These are phyloP conservation scores for Lasioglossum malachurum DNA, from an alignment of 2,888 invertebrate species.

Conservation along the genomic window DNA sequence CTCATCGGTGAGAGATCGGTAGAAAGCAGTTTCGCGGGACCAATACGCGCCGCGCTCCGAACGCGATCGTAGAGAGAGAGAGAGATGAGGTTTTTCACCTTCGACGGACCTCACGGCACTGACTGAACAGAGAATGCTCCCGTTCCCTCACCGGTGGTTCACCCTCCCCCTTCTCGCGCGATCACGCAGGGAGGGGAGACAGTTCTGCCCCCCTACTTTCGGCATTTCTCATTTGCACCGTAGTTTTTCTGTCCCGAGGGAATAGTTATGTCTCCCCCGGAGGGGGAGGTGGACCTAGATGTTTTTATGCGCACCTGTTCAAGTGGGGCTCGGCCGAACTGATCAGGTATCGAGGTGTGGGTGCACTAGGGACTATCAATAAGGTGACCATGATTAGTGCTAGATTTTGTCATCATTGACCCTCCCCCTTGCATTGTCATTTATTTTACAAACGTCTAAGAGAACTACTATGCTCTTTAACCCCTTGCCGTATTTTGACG, in stretches of 20 bases:
- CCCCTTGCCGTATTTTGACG: too few relatives aligned
- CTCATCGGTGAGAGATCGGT: slow-evolving; percentile 12
- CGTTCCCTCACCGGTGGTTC: slow-evolving; percentile 45
- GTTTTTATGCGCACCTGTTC: slow-evolving; percentile 39
- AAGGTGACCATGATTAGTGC: background rate
- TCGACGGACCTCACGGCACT: slow-evolving; percentile 66
- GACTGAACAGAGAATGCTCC: slow-evolving; percentile 55
- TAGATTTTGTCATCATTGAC: background rate
- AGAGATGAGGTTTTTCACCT: slow-evolving; percentile 69
- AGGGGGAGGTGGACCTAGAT: slow-evolving; percentile 4
- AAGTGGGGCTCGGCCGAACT: background rate
- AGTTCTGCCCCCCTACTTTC: slow-evolving; percentile 33
- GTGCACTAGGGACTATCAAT: background rate
- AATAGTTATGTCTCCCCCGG: slow-evolving; percentile 3
- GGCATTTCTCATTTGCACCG: slow-evolving; percentile 50
- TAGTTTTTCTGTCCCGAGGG: slow-evolving; percentile 54
- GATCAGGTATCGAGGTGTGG: slow-evolving; percentile 21
- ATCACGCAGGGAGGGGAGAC: background rate
- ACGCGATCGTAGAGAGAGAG: slow-evolving; percentile 22
- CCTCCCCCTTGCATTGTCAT: background rate
- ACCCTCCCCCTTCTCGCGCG: slow-evolving; percentile 17
- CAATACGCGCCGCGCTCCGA: slow-evolving; percentile 2
- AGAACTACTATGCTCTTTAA: background rate
- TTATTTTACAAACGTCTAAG: background rate
- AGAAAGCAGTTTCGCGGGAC: slow-evolving; percentile 23